phyloP scores from a whole-genome alignment of 2,113 vertebrate genomes.

The Murina feae region DNA sequence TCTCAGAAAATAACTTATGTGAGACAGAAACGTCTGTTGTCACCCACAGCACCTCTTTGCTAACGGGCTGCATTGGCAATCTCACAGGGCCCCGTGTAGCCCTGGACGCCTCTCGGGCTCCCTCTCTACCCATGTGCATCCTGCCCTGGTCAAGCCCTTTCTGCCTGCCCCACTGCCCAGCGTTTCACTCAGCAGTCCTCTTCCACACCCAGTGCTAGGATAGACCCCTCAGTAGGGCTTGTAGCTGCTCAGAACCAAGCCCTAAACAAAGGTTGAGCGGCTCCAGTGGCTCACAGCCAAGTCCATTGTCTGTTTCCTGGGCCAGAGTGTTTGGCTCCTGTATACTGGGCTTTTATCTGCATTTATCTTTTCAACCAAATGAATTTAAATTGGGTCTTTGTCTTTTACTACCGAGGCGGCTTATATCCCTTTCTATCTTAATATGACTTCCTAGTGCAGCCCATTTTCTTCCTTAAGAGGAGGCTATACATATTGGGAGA shows the following conservation, averaged over 20 bases:
- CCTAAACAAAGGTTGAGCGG: rapidly evolving
- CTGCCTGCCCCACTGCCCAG: neutral
- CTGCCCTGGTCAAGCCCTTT: neutral
- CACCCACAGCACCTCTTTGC: neutral
- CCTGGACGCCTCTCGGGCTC: neutral
- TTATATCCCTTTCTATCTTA: conserved; percentile 46
- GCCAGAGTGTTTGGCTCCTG: conserved; percentile 49
- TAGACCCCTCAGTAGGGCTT: neutral
- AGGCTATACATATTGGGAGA: conserved; percentile 46
- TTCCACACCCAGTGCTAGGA: too few relatives aligned
- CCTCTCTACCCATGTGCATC: rapidly evolving
- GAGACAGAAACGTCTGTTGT: neutral
- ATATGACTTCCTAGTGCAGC: conserved; percentile 44
- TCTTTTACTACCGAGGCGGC: conserved; percentile 41
- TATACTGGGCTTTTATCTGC: conserved; percentile 66
- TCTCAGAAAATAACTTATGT: neutral
- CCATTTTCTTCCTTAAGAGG: conserved; percentile 53
- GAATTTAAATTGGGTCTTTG: conserved; percentile 66
- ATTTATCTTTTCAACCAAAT: conserved; percentile 67
- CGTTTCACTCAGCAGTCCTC: rapidly evolving
- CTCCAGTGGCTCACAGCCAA: conserved; percentile 6
- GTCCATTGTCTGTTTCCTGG: conserved; percentile 30
- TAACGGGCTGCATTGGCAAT: neutral
- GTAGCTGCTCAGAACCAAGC: neutral
- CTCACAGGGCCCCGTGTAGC: neutral